Base-by-base conservation (phyloP, 2,113 vertebrate species). In the Mungos mungo region DNA sequence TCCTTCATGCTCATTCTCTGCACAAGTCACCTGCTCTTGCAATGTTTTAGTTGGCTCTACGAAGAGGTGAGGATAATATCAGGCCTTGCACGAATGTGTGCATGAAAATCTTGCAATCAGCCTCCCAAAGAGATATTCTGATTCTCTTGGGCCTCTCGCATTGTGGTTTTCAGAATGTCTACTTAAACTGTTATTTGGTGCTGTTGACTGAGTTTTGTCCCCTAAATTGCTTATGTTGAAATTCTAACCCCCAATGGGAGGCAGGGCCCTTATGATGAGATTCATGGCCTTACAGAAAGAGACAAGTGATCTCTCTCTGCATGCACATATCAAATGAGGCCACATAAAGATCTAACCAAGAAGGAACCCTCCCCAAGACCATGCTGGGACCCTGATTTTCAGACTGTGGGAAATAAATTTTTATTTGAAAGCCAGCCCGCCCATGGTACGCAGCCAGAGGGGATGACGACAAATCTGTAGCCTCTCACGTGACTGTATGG, bases 21-120 rank as follows among this genome's bases (percentile, higher is more conserved):
- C 60, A 88, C 19, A 54, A 35, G 68, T 79, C 52, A 29, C 11
- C n/a, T 87, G 83, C 83, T 82, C 66, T 89, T 21, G 0, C 45
- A 63, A 0, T 91, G 54, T 92, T 96, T 98, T 47, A 84, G 29
- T 74, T 96, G 89, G 77, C 63, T 92, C 29, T 38, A n/a, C 11
- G 15, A 76, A 84, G 47, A 69, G n/a, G 65, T 35, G 74, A 80
- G 50, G 52, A 65, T 69, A 90, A 57, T 6, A 83, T 35, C 9
- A 47, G 88, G 33, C 35, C 33, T 60, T 79, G n/a, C 10, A 74
- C 1, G 5, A n/a, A 80, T 81, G 35, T 57, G 33, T 16, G 29
- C 79, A 79, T 87, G 45, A 87, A 72, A 93, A 83, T 60, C 29
- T 79, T 38, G 35, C 7, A 47, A 7, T 41, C 7, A 14, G 29